Percentiles rank a stretch among this genome's conserved stretches.
Evolutionary conservation across 92 coral and sea anemone genomes (phyloP).

Genomic region (Isaurus tuberculatus): DNA sequence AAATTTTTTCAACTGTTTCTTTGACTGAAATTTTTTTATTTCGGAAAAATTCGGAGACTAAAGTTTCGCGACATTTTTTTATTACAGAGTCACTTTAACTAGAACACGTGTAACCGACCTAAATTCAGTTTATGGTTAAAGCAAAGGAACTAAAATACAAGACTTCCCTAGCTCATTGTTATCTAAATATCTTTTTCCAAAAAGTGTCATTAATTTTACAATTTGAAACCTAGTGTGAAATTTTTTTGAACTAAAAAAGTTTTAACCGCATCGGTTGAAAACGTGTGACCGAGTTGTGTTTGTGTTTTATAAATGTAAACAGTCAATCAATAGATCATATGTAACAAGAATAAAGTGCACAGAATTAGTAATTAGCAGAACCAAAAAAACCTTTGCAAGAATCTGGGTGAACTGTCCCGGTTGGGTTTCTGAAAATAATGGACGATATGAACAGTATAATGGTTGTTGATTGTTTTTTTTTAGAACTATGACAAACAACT

Average conservation of each 20-base stretch:
- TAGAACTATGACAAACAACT: slow-evolving; percentile 27
- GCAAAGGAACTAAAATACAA: not conserved
- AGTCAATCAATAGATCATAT: slow-evolving; percentile 23
- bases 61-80: not conserved
- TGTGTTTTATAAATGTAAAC: slow-evolving; percentile 63
- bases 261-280: slow-evolving; percentile 12
- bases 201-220: slow-evolving; percentile 18
- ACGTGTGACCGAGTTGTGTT: slow-evolving; percentile 55
- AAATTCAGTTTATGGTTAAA: not conserved
- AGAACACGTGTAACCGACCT: slow-evolving; percentile 11
- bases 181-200: not conserved
- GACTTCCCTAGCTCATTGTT: slow-evolving; percentile 18
- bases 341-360: not conserved
- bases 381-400: not conserved
- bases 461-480: slow-evolving; percentile 31
- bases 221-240: slow-evolving; percentile 14
- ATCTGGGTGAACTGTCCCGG: slow-evolving; percentile 14
- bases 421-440: slow-evolving; percentile 19
- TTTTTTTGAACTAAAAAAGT: slow-evolving; percentile 2
- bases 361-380: not conserved
- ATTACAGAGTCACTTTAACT: not conserved
- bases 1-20: not conserved
- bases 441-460: slow-evolving; percentile 11
- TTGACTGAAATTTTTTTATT: not conserved
- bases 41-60: not conserved